phyloP scores from a whole-genome alignment of 1,140 invertebrate species.

The Drosophila kurseongensis region DNA sequence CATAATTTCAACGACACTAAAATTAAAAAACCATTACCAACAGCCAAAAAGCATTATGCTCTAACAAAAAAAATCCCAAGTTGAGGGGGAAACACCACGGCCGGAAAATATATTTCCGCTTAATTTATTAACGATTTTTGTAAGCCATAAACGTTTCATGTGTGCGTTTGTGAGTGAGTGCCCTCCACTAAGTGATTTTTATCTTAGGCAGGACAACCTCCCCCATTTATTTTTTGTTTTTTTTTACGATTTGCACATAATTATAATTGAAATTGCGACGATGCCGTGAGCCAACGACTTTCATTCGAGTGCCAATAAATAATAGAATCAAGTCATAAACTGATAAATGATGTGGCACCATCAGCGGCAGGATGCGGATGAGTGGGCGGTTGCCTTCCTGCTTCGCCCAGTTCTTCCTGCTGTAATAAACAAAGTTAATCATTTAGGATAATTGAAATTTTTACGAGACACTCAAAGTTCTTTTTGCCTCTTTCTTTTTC shows the following conservation, averaged over 20 bases:
- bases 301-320: slow-evolving; percentile 79
- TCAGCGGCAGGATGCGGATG: slow-evolving; percentile 30
- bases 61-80: slow-evolving; percentile 49
- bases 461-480: slow-evolving; percentile 77
- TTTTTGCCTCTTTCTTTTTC: slow-evolving; percentile 32
- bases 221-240: slow-evolving; percentile 32
- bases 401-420: slow-evolving; percentile 8
- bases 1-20: slow-evolving; percentile 83
- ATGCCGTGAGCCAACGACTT: slow-evolving; percentile 42
- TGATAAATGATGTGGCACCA: slow-evolving; percentile 74
- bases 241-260: slow-evolving; percentile 84
- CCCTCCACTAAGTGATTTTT: slow-evolving; percentile 74
- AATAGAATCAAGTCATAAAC: slow-evolving; percentile 84
- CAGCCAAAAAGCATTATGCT: slow-evolving; percentile 55
- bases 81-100: slow-evolving; percentile 12
- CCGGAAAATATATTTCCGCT: slow-evolving; percentile 81
- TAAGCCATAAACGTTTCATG: slow-evolving; percentile 76
- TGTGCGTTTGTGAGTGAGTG: slow-evolving; percentile 14
- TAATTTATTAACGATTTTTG: slow-evolving; percentile 84
- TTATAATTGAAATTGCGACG: slow-evolving; percentile 84
- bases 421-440: slow-evolving; percentile 84
- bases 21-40: slow-evolving; percentile 81
- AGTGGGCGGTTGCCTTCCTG: slow-evolving; percentile 8
- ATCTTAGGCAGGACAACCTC: slow-evolving; percentile 44
- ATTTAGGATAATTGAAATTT: slow-evolving; percentile 84